These are phyloP conservation scores for Pharmacophagus antenor DNA, from an alignment of 2,888 invertebrate species.

Conservation along the genomic window DNA sequence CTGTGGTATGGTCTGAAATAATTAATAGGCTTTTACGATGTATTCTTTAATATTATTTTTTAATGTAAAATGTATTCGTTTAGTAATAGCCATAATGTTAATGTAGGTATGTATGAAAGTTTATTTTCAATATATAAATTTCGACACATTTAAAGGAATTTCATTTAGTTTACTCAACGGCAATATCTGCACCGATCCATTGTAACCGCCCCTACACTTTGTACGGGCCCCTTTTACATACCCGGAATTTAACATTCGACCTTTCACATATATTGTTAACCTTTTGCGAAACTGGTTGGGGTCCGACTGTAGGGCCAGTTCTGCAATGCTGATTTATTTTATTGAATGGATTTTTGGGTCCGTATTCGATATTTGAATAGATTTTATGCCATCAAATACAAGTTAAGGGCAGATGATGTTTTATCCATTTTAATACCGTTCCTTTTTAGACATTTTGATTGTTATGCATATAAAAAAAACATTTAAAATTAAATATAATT, in stretches of 20 bases:
- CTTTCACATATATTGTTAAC: conserved; percentile 53
- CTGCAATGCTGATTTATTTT: conserved; percentile 31
- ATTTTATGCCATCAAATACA: conserved; percentile 13
- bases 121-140: conserved; percentile 32
- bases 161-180: conserved; percentile 29
- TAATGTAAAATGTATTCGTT: conserved; percentile 18
- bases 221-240: conserved; percentile 46
- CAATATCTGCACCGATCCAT: conserved; percentile 29
- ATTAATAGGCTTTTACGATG: conserved; percentile 27
- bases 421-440: conserved; percentile 6
- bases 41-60: conserved; percentile 19
- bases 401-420: conserved; percentile 4
- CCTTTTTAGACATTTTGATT: not conserved
- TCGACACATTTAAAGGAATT: conserved; percentile 30
- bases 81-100: conserved; percentile 22
- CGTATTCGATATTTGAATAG: conserved; percentile 26
- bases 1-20: conserved; percentile 28
- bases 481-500: not conserved
- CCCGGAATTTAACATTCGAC: conserved; percentile 51
- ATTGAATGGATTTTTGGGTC: conserved; percentile 27
- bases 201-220: conserved; percentile 37
- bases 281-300: conserved; percentile 48
- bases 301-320: conserved; percentile 37
- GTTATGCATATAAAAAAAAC: not conserved
- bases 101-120: conserved; percentile 27